Conservation (phyloP, 2,113 vertebrate species). For the Corythornis madagascariensis region DNA sequence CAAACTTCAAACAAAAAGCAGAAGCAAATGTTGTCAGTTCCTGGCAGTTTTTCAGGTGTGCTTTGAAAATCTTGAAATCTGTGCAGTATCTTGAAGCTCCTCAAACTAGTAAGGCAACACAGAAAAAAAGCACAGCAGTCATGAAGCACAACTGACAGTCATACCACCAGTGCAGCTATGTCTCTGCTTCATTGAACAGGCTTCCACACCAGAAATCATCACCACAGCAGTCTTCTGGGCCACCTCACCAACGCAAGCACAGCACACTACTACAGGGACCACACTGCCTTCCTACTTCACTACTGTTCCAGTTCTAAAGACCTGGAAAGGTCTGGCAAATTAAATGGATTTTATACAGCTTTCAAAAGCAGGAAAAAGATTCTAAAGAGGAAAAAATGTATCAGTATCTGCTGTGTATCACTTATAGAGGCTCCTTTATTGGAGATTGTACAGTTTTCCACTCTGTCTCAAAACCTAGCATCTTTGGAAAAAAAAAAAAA, state of each 20-base stretch:
- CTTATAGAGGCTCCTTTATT: background rate
- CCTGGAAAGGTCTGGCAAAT: background rate
- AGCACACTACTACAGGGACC: background rate
- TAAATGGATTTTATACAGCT: background rate
- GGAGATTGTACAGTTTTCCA: background rate
- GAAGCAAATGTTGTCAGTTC: background rate
- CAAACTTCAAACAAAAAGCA: background rate
- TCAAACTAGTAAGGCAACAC: background rate
- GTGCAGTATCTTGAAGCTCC: background rate
- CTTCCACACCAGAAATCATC: background rate
- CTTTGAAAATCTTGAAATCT: background rate
- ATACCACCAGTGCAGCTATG: background rate
- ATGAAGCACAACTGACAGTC: background rate
- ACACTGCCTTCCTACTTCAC: background rate
- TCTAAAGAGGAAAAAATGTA: background rate
- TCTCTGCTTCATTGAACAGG: background rate
- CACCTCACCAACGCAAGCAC: accelerated
- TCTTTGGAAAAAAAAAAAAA: background rate
- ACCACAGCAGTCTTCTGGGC: background rate
- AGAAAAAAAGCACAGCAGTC: background rate
- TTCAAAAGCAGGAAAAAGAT: background rate
- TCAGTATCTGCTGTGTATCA: background rate
- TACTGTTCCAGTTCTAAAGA: accelerated
- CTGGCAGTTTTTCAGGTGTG: background rate
- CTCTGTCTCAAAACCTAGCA: background rate